phyloP scores from a whole-genome alignment of 2,888 invertebrate genomes.

The Caenorhabditis drosophilae region DNA sequence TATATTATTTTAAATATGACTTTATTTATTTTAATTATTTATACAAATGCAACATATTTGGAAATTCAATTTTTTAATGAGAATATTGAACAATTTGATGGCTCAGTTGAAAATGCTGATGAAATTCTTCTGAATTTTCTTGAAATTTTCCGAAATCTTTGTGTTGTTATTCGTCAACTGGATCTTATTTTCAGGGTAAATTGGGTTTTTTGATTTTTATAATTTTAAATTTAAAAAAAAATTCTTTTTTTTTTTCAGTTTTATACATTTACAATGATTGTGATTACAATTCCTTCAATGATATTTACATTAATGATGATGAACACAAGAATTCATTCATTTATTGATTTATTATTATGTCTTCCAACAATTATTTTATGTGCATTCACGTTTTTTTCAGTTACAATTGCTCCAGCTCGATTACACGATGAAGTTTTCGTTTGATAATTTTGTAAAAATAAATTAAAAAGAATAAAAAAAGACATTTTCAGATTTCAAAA shows the following conservation, averaged over 20 bases:
- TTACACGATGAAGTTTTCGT: slow-evolving; percentile 42
- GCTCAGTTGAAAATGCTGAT: slow-evolving; percentile 16
- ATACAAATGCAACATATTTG: slow-evolving; percentile 43
- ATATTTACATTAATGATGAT: slow-evolving; percentile 52
- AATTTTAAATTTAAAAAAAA: neutral
- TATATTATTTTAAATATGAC: slow-evolving; percentile 47
- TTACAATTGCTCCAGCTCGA: slow-evolving; percentile 46
- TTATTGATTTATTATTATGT: slow-evolving; percentile 40
- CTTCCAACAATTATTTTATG: slow-evolving; percentile 43
- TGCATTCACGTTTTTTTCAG: slow-evolving; percentile 44
- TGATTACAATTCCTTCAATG: slow-evolving; percentile 40
- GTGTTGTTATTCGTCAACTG: slow-evolving; percentile 37
- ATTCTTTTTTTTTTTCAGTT: slow-evolving; percentile 19
- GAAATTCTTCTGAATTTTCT: slow-evolving; percentile 28
- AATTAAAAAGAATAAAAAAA: too few species aligned
- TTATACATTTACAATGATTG: slow-evolving; percentile 49
- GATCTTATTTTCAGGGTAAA: slow-evolving; percentile 41
- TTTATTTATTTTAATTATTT: slow-evolving; percentile 39
- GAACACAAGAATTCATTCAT: slow-evolving; percentile 41
- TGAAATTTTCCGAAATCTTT: slow-evolving; percentile 36
- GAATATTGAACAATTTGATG: slow-evolving; percentile 39
- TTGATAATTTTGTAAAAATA: too few species aligned
- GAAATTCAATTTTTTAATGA: slow-evolving; percentile 47
- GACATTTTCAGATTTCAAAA: slow-evolving; percentile 72
- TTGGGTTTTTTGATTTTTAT: neutral